Base-by-base conservation (phyloP, 2,797 vertebrate species). In the Coregonus ussuriensis region DNA sequence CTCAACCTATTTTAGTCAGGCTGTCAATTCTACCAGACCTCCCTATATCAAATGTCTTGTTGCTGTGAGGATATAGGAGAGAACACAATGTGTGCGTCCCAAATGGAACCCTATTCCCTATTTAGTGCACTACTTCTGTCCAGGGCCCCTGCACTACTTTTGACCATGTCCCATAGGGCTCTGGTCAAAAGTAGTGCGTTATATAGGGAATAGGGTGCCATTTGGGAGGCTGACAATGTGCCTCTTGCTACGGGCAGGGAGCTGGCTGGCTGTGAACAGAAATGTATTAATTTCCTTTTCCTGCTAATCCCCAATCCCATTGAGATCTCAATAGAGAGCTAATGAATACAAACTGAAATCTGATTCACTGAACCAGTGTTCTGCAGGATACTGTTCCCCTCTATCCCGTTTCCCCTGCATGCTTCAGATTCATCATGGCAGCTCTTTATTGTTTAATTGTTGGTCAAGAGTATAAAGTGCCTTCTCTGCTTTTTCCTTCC, bases 271-370 rank as follows among this genome's bases (percentile, higher is more conserved):
- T 25, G 70, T 16, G 47, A 87, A 86, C 83, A 73, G n/a, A 25
- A 59, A 72, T 56, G 87, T 87, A 81, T 90, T 91, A 54, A 92
- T 89, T 91, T 91, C 90, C 85, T 75, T 88, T 82, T 75, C 66
- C 73, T 63, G 81, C 84, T 93, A 91, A 92, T 93, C 91, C 91
- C 78, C 47, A 71, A 69, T 25, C 91, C 91, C 91, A 89, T 77
- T 82, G 92, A 90, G 92, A 89, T 84, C 82, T 15, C 65, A 75
- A 82, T 79, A 35, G 81, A 79, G 81, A 84, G 83, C 86, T 90
- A 90, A 92, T 90, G 86, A 92, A 93, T 91, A 91, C 85, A 86
- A 84, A 72, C 79, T 83, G 87, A 90, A 88, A 89, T 87, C 79
- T 81, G 87, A 89, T 82, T 86, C 88, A n/a, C 77, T 76, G 80